phyloP scores from a whole-genome alignment of 1,140 invertebrate species.

The Triops longicaudatus region DNA sequence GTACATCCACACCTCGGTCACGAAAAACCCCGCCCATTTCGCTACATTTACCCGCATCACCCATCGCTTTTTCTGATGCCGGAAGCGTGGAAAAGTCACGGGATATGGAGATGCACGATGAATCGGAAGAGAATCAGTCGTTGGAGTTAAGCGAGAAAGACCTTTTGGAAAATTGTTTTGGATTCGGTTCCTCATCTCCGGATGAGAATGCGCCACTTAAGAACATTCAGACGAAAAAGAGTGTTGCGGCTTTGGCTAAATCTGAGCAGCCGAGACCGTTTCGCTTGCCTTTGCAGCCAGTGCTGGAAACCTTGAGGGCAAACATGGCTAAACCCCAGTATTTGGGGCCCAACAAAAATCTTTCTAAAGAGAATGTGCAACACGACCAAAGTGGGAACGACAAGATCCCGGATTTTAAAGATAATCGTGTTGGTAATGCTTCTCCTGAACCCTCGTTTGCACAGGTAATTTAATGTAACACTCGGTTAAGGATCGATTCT shows the following conservation, averaged over 20 bases:
- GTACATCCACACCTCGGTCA: neutral
- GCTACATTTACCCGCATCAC: neutral
- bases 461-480: neutral
- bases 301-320: neutral
- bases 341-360: neutral
- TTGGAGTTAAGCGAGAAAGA: neutral
- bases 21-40: neutral
- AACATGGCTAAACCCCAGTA: neutral
- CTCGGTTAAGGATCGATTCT: neutral
- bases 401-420: neutral
- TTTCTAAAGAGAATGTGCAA: neutral
- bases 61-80: neutral
- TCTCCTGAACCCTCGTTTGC: neutral
- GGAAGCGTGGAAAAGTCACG: neutral
- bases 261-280: neutral
- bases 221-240: neutral
- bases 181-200: neutral
- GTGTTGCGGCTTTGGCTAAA: neutral
- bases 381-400: neutral
- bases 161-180: neutral
- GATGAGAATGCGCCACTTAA: neutral
- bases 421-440: neutral
- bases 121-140: no score
- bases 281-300: neutral
- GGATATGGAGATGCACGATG: neutral